These are phyloP conservation scores for Mya arenaria DNA, from an alignment of 1,140 invertebrate species.

Conservation along the genomic window DNA sequence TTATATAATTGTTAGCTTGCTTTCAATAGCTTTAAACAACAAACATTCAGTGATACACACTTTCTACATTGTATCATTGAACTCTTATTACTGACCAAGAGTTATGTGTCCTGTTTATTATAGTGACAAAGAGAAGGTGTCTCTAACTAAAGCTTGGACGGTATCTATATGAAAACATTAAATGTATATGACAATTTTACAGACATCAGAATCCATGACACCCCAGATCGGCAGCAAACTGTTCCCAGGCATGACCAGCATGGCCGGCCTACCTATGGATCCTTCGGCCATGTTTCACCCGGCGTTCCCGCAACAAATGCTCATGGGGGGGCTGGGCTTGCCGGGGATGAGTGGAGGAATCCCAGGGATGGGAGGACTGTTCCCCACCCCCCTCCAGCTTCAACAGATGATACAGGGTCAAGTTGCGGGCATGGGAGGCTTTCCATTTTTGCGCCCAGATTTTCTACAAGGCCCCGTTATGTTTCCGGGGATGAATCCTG, in stretches of 20 bases:
- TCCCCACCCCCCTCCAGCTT: conserved; percentile 44
- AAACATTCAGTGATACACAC: too few species aligned
- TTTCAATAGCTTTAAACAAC: too few species aligned
- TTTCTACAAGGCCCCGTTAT: neutral
- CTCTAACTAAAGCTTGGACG: too few species aligned
- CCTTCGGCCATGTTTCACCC: conserved; percentile 29
- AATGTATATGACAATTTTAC: too few species aligned
- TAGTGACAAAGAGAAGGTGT: too few species aligned
- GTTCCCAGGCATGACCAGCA: conserved; percentile 3
- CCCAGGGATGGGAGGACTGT: conserved; percentile 8
- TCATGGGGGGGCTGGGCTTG: conserved; percentile 47
- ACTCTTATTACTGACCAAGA: too few species aligned
- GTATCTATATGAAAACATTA: too few species aligned
- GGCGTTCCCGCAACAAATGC: conserved; percentile 44
- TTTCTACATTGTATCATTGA: too few species aligned
- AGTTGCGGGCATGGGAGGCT: neutral
- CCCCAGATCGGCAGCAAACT: neutral
- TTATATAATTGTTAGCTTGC: too few species aligned
- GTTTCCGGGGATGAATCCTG: neutral
- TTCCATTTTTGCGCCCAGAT: neutral
- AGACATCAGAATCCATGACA: too few species aligned
- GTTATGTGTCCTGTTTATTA: too few species aligned
- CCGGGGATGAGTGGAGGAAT: too few species aligned
- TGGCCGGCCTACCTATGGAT: conserved; percentile 40
- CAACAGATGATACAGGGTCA: conserved; percentile 48